Base-by-base conservation (phyloP, 2,888 invertebrate species). In the Caenorhabditis plicata region DNA sequence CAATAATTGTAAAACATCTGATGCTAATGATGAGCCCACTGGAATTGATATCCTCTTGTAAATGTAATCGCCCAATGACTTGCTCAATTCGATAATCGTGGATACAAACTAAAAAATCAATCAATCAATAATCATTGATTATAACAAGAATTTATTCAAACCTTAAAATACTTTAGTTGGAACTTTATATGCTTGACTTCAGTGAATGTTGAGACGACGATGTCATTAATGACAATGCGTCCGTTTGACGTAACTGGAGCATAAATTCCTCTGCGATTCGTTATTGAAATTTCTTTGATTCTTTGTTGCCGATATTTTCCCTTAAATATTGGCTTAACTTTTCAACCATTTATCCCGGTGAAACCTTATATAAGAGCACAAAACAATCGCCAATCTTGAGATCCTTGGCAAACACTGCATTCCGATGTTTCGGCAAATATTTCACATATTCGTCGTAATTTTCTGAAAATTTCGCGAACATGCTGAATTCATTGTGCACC, bases 161-260 rank as follows among this genome's bases (percentile, higher is more conserved):
- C 23, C 8, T 36, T 35, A 31, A 64, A 68, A 43, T 50, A 68
- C 15, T 49, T 26, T 9, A 33, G 41, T 35, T 62, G 63, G 11
- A 65, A 49, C 11, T 53, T 53, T 11, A 43, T 47, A 29, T 56
- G 57, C 47, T 53, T 61, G 13, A 67, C 50, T 17, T 66, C 67
- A 36, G 60, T 63, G 51, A 48, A 62, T 23, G 49, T 48, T 4
- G 68, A 68, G 0, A 56, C 68, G 17, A 68, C 43, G 19, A 68
- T 68, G 32, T 68, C 68, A 27, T 68, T 68, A 41, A 68, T 63
- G 22, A 68, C 48, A 8, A 68, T 60, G 43, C 63, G 19, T 2
- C 68, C 68, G 31, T 68, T 65, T 1, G 25, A 43, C 13, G 68
- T 68, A 27, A 68, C 44, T 17, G 68, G 68, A 15, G 68, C 64